Percentiles rank a stretch among this genome's conserved stretches.
These are phyloP conservation scores for Drosophila flavopinicola DNA, from an alignment of 2,888 invertebrate species.

Conservation along the genomic window DNA sequence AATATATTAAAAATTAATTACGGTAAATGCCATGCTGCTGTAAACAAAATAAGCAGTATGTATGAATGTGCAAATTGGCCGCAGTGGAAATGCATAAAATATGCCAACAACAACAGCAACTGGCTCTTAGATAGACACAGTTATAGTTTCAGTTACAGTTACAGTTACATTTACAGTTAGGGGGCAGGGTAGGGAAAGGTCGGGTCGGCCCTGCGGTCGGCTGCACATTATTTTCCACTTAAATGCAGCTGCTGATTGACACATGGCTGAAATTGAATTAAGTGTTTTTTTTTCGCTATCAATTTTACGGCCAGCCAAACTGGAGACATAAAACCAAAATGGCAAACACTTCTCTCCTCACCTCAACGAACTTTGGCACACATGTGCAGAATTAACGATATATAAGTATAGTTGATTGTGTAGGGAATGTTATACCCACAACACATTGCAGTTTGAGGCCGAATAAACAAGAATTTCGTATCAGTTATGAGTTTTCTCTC, in stretches of 20 bases:
- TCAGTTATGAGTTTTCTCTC: background rate
- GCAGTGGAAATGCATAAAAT: constrained; percentile 27
- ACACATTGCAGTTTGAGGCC: background rate
- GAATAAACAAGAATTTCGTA: constrained; percentile 5
- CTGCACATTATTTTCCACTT: constrained; percentile 71
- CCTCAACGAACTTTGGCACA: constrained; percentile 22
- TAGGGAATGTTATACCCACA: background rate
- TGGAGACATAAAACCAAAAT: constrained; percentile 52
- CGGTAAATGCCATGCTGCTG: constrained; percentile 4
- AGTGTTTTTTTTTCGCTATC: constrained; percentile 49
- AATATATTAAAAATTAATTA: constrained; percentile 34
- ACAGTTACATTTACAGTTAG: no score
- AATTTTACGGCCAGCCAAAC: constrained; percentile 55
- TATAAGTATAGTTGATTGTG: background rate
- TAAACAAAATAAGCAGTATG: background rate
- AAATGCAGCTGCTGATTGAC: constrained; percentile 76
- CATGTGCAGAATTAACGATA: constrained; percentile 26
- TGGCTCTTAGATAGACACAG: constrained; percentile 15
- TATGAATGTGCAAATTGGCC: constrained; percentile 5
- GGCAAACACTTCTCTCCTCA: constrained; percentile 31
- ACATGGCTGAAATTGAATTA: constrained; percentile 71
- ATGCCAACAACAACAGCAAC: constrained; percentile 28
- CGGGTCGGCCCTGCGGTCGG: constrained; percentile 17
- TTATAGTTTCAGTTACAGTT: no score
- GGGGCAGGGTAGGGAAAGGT: background rate